Percentiles rank a stretch among this genome's conserved stretches.
Conservation (phyloP, 1,140 invertebrate genomes). For the Ips typographus region DNA sequence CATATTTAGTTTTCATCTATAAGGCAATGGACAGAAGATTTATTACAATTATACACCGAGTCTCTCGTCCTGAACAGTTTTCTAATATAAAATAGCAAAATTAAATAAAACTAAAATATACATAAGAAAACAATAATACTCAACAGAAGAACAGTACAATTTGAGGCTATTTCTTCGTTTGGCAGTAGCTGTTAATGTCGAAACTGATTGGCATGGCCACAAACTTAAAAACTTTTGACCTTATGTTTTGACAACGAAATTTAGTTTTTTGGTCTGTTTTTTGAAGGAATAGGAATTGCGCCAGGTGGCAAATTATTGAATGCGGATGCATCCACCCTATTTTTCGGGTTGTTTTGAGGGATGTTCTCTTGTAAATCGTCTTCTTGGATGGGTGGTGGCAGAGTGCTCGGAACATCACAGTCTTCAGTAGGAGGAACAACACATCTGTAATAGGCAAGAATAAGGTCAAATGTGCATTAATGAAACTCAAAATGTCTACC, state of each 20-base stretch:
- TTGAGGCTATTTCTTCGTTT: too few species aligned
- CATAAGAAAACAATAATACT: too few species aligned
- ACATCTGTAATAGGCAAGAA: constrained; percentile 58
- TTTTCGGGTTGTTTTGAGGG: constrained; percentile 47
- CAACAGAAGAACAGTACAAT: too few species aligned
- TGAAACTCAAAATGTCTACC: not conserved
- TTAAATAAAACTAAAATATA: too few species aligned
- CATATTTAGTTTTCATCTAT: too few species aligned
- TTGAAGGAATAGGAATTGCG: constrained; percentile 47
- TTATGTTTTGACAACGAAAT: not conserved
- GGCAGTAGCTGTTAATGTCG: too few species aligned
- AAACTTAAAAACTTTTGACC: not conserved
- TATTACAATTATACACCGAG: too few species aligned
- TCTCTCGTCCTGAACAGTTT: too few species aligned
- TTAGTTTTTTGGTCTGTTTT: constrained; percentile 47
- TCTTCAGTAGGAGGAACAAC: constrained; percentile 87
- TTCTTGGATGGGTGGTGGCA: constrained; percentile 61
- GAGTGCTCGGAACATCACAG: constrained; percentile 78
- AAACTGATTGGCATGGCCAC: too few species aligned
- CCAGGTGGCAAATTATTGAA: constrained; percentile 49
- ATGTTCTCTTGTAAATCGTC: constrained; percentile 47
- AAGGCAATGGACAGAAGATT: too few species aligned
- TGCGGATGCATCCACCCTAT: constrained; percentile 31
- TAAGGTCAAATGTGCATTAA: not conserved
- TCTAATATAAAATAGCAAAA: too few species aligned